Evolutionary conservation across 2,113 vertebrate species (phyloP).

Genomic region (Saguinus imperator): DNA sequence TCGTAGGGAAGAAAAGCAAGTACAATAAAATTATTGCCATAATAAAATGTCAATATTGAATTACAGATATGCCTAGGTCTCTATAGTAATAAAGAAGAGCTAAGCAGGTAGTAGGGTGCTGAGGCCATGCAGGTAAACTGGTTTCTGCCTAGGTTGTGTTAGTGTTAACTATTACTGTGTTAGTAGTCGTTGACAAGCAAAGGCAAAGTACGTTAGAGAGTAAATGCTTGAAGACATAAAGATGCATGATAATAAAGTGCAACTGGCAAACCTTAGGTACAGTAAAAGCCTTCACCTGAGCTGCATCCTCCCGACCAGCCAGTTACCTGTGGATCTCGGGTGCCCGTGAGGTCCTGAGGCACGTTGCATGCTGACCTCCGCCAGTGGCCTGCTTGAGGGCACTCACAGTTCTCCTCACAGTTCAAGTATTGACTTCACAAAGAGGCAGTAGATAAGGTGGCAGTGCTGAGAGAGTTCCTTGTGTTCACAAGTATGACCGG

Average conservation of each 20-base stretch:
- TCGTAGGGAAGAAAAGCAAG: background rate
- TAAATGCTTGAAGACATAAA: background rate
- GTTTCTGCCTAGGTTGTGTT: background rate
- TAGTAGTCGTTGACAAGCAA: background rate
- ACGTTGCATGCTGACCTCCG: accelerated
- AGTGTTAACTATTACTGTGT: no score
- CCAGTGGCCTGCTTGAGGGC: accelerated
- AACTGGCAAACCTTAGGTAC: accelerated
- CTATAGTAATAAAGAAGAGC: background rate
- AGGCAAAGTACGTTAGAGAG: background rate
- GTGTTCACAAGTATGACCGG: accelerated
- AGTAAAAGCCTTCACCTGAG: accelerated
- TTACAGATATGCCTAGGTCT: background rate
- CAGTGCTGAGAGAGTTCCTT: no score
- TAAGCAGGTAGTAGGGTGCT: accelerated
- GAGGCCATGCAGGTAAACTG: accelerated
- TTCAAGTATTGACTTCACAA: background rate
- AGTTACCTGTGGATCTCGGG: accelerated
- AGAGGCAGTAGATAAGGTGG: no score
- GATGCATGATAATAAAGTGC: background rate
- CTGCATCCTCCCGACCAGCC: accelerated
- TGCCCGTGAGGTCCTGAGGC: accelerated
- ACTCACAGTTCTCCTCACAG: accelerated
- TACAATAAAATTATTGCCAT: no score
- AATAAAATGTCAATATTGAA: background rate